These are phyloP conservation scores for Poecile atricapillus DNA, from an alignment of 2,113 vertebrate genomes.

Conservation along the genomic window DNA sequence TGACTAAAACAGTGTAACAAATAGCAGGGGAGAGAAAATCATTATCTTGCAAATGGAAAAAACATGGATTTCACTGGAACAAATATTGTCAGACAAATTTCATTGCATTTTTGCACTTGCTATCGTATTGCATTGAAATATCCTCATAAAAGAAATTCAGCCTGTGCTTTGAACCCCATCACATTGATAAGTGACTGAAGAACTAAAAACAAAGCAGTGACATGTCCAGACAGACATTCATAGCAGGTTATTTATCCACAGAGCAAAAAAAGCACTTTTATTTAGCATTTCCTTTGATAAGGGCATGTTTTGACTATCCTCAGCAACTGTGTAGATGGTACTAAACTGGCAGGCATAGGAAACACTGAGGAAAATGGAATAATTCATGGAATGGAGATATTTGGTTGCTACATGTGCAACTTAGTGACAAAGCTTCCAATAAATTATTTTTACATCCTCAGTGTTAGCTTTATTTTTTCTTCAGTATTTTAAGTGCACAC, in stretches of 20 bases:
- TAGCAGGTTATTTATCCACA: not conserved
- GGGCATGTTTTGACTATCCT: not conserved
- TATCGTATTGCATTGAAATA: not conserved
- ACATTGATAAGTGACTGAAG: not conserved
- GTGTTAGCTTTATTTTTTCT: not conserved
- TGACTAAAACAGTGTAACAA: not conserved
- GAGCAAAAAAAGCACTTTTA: not conserved
- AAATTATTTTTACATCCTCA: not conserved
- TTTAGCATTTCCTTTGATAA: not conserved
- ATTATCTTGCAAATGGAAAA: constrained; percentile 8
- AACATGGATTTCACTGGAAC: not conserved
- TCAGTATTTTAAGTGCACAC: not conserved
- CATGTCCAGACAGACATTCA: not conserved
- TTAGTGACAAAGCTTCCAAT: not conserved
- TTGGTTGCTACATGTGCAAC: not conserved
- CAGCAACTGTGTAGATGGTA: not conserved
- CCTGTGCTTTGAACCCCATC: not conserved
- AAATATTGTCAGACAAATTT: constrained; percentile 1
- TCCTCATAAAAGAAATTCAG: not conserved
- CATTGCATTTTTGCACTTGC: not conserved
- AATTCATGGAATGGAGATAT: not conserved
- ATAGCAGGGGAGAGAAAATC: not conserved
- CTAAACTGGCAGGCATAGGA: not conserved
- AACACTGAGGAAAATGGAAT: not conserved
- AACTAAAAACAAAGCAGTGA: not conserved